Percentiles rank a stretch among this genome's conserved stretches.
Conservation (phyloP, 2,797 vertebrate genomes). For the Melanotaenia nigrans region DNA sequence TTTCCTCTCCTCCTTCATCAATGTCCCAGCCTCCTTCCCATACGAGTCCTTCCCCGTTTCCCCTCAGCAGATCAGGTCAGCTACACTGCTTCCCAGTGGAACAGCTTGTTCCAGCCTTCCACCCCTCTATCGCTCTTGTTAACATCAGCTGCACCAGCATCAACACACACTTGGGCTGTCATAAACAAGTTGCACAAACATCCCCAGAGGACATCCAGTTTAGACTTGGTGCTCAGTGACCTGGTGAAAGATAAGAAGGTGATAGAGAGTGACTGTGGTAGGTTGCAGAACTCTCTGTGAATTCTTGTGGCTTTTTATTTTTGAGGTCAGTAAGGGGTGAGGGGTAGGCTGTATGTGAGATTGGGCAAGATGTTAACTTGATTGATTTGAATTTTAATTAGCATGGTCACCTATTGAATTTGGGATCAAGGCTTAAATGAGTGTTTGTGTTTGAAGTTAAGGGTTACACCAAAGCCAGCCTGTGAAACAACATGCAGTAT, state of each 20-base stretch:
- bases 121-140: conserved; percentile 65
- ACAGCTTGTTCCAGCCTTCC: conserved; percentile 42
- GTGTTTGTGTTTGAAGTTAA: conserved; percentile 22
- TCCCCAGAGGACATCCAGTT: conserved; percentile 66
- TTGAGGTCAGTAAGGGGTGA: conserved; percentile 39
- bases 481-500: conserved; percentile 16
- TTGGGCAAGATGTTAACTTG: conserved; percentile 33
- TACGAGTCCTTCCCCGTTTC: conserved; percentile 19
- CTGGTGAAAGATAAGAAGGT: conserved; percentile 68
- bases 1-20: conserved; percentile 13
- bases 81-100: conserved; percentile 56
- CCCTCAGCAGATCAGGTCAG: conserved; percentile 52
- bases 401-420: conserved; percentile 44
- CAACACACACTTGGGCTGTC: conserved; percentile 72
- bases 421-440: conserved; percentile 34
- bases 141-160: conserved; percentile 71
- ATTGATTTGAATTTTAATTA: conserved; percentile 38
- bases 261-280: conserved; percentile 59
- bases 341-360: conserved; percentile 18
- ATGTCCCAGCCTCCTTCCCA: conserved; percentile 16
- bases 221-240: conserved; percentile 51
- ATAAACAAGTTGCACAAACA: conserved; percentile 82
- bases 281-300: conserved; percentile 51
- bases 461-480: conserved; percentile 12
- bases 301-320: conserved; percentile 60